Evolutionary conservation across 2,797 vertebrate species (phyloP), one percentile per base, ranked within the genome.

Genomic region (Loris lydekkerianus): DNA sequence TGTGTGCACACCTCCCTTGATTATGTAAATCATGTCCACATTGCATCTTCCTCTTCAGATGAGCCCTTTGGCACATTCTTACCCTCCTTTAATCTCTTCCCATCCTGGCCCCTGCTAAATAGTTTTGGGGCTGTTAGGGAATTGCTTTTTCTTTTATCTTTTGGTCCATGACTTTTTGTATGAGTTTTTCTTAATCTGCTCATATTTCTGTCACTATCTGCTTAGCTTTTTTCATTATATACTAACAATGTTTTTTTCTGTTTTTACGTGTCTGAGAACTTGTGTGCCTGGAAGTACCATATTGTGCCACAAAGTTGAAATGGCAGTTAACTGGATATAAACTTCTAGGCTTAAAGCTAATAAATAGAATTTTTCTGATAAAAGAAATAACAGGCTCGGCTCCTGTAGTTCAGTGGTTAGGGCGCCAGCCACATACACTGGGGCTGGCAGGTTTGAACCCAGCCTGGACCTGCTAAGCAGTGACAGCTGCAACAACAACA

Each of bases 341-440:
- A 85, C 80, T 80, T 77, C 25, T 80, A 21, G 72, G 72, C 61
- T 92, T 96, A 81, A 94, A 49, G 43, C 15, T 84, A 67, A 91
- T 43, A 94, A 69, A 29, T 31, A 70, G 7, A 81, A 11, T 40
- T 93, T 87, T 87, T 86, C 37, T 60, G 49, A 69, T 43, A 13
- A 49, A 49, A 49, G 11, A 46, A 49, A 49, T 10, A 49, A 49
- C 11, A 49, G 46, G 11, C 46, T 49, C 46, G 11, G 10, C 46
- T 13, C 46, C 43, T 49, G 46, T 49, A 10, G 46, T 10, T 11
- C 11, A 49, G 46, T 49, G 11, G 46, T 49, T 49, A 13, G 46
- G 46, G 10, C 46, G 10, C 46, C 46, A 49, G 11, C 46, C 9
- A 46, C 46, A 49, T 49, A 49, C 46, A 13, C 11, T 49, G 46